Conservation (phyloP, 2,888 invertebrate genomes). For the Epiblema foenella region DNA sequence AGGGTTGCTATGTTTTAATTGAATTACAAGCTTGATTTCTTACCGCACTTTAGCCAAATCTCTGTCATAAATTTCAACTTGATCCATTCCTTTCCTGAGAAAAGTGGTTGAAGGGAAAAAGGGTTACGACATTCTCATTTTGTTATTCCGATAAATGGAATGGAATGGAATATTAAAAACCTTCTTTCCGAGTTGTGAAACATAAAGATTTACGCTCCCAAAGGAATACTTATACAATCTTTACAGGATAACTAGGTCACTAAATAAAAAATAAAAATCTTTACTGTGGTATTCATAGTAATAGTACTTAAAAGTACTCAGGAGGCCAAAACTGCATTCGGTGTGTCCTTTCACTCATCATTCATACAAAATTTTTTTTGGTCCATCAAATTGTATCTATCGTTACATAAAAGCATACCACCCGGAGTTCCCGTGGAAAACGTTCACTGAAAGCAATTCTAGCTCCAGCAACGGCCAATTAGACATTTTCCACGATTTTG, state of each 20-base stretch:
- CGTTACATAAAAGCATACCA: too few relatives aligned
- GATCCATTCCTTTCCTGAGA: slow-evolving; percentile 11
- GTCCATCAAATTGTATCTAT: too few relatives aligned
- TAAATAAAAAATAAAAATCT: too few relatives aligned
- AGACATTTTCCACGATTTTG: slow-evolving; percentile 30
- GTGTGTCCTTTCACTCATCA: too few relatives aligned
- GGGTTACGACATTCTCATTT: slow-evolving; percentile 11
- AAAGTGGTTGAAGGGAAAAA: slow-evolving; percentile 7
- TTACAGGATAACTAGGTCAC: background rate
- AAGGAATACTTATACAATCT: background rate
- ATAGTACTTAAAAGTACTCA: too few relatives aligned
- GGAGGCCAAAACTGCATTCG: too few relatives aligned
- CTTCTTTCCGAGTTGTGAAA: background rate
- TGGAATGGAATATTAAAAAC: slow-evolving; percentile 9
- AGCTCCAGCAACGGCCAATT: slow-evolving; percentile 24
- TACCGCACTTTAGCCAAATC: background rate
- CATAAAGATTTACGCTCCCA: background rate
- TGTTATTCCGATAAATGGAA: slow-evolving; percentile 2
- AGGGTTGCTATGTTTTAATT: slow-evolving; percentile 14
- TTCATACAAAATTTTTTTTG: too few relatives aligned
- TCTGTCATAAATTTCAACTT: slow-evolving; percentile 18
- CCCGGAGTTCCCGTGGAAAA: background rate
- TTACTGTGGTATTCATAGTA: too few relatives aligned
- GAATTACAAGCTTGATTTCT: slow-evolving; percentile 17
- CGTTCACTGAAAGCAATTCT: background rate